Base-by-base conservation (phyloP, 2,113 vertebrate genomes). In the Scatophagus argus region DNA sequence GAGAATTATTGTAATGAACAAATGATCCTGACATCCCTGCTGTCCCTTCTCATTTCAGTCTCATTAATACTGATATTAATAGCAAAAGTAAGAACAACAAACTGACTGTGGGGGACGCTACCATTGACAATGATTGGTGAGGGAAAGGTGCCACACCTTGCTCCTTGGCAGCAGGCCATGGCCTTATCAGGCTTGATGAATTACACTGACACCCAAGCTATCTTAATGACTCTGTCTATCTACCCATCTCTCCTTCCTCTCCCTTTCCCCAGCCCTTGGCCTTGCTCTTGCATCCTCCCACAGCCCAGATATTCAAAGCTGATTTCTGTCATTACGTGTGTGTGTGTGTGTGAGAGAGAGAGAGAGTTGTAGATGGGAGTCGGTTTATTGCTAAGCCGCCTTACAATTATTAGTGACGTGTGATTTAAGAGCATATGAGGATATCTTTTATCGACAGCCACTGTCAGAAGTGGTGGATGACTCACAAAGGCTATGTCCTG, bases 131-230 rank as follows among this genome's bases (percentile, higher is more conserved):
- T 91, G 84, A 93, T 83, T 41, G 87, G 78, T 89, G 65, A 81
- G 87, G 90, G 80, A 88, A 16, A 81, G 90, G 70, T 80, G 64
- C 77, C 74, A 75, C 80, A 79, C 90, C 92, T 91, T 84, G 75
- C 88, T 85, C 87, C 65, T 69, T 90, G 87, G 91, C 89, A 75
- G 27, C n/a, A 9, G 38, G 51, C 79, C 86, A 83, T 9, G 89
- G 86, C 82, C 92, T 94, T 93, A 83, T 91, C 80, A 74, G 80
- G 61, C 74, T 60, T 93, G 93, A 91, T 91, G 90, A 91, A 94
- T 94, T 91, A 92, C 93, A 92, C 93, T 94, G 94, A 93, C 92
- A 93, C 88, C 81, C 90, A 92, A 70, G 82, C 93, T 96, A 95
- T 94, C 93, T 95, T 94, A 94, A 95, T 94, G 92, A 85, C 76